Evolutionary conservation across 2,888 invertebrate species (phyloP).

Genomic region (Oscheius sp.): DNA sequence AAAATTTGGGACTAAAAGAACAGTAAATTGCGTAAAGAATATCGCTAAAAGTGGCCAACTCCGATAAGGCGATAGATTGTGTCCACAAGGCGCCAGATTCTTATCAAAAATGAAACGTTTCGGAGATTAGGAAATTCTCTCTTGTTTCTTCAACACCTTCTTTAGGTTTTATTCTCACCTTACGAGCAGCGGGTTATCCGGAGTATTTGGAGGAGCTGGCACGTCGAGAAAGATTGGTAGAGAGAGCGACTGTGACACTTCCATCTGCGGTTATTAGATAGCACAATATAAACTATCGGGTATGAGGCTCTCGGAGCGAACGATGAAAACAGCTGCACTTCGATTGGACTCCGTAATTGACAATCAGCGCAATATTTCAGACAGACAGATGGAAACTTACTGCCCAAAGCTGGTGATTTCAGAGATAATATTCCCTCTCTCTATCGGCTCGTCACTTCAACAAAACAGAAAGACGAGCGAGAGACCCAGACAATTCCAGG

Average conservation of each 20-base stretch:
- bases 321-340: slow-evolving; percentile 18
- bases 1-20: too few species aligned
- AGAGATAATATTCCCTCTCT: neutral
- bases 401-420: neutral
- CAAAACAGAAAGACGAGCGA: too few species aligned
- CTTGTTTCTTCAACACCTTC: too few species aligned
- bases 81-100: neutral
- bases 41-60: neutral
- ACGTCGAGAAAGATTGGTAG: neutral
- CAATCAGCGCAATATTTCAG: neutral
- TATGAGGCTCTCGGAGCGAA: neutral
- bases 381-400: too few species aligned
- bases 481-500: too few species aligned
- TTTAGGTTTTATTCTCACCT: neutral
- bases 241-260: too few species aligned
- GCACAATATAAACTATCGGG: neutral
- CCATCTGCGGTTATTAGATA: neutral
- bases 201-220: slow-evolving; percentile 11
- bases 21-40: slow-evolving; percentile 8
- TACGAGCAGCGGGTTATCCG: slow-evolving; percentile 1
- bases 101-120: neutral
- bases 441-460: neutral
- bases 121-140: slow-evolving; percentile 4
- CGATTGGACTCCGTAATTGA: slow-evolving; percentile 15
- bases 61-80: slow-evolving; percentile 16